Conservation (phyloP, 2,888 invertebrate genomes). For the Hyposoter didymator region DNA sequence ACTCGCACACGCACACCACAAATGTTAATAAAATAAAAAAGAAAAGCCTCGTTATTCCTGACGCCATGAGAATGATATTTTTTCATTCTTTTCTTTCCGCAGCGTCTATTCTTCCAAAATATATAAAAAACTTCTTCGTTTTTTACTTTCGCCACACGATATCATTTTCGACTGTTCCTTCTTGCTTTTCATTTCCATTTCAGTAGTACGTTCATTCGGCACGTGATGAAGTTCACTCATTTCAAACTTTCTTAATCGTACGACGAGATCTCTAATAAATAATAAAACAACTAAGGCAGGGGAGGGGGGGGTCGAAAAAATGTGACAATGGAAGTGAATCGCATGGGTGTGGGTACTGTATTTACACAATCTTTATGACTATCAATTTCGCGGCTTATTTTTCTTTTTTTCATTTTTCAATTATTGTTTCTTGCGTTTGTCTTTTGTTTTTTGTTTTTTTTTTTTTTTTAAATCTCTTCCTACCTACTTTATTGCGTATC, state of each 20-base stretch:
- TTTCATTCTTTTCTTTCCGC: not conserved
- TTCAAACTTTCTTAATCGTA: conserved; percentile 7
- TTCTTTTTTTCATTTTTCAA: conserved; percentile 1
- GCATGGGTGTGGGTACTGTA: conserved; percentile 63
- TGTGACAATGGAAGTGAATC: conserved; percentile 77
- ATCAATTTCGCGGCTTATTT: conserved; percentile 34
- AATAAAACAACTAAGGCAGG: conserved; percentile 10
- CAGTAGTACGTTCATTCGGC: conserved; percentile 9
- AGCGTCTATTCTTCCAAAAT: not conserved
- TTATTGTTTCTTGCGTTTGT: not conserved
- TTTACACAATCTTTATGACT: conserved; percentile 60
- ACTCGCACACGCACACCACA: conserved; percentile 4
- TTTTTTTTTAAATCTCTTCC: not conserved
- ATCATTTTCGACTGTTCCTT: conserved; percentile 2
- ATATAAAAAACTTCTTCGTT: not conserved
- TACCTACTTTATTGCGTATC: not conserved
- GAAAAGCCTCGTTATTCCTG: not conserved
- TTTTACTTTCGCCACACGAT: not conserved
- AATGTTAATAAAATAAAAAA: conserved; percentile 22
- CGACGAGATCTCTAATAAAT: conserved; percentile 38
- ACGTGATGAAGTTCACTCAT: not conserved
- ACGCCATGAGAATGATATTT: not conserved
- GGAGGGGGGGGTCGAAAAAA: conserved; percentile 46
- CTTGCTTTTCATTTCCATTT: not conserved
- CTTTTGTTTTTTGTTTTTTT: conserved; percentile 19